phyloP scores from a whole-genome alignment of 2,113 vertebrate species.

The Melanocharis versteri region DNA sequence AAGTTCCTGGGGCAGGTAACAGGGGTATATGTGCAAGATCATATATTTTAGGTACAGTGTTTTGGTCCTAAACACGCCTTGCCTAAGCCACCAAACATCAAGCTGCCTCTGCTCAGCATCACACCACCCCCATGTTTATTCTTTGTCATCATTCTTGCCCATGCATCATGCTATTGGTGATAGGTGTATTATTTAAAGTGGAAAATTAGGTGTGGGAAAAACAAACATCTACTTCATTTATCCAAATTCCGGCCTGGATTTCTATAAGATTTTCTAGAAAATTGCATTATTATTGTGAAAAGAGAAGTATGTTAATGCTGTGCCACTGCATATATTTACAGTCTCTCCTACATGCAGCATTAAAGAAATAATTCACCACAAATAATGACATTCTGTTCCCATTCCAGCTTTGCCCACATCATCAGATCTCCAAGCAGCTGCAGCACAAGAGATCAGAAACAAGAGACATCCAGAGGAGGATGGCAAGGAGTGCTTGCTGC shows the following conservation, averaged over 20 bases:
- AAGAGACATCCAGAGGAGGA: not conserved
- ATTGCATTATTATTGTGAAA: not conserved
- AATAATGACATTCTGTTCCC: slow-evolving; percentile 15
- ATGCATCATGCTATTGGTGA: not conserved
- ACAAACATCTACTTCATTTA: not conserved
- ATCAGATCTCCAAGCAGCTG: not conserved
- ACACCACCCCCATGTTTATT: not conserved
- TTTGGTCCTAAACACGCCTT: not conserved
- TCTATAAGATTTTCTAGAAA: not conserved
- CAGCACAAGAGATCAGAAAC: not conserved
- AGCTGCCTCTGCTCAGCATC: not conserved
- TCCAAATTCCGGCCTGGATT: not conserved
- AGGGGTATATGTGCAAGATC: not conserved
- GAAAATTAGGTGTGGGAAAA: not conserved
- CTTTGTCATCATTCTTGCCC: not conserved
- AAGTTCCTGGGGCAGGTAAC: not conserved
- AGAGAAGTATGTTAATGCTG: not conserved
- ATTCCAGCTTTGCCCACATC: slow-evolving; percentile 19
- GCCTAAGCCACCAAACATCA: not conserved
- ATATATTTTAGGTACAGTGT: not conserved
- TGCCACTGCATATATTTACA: not conserved
- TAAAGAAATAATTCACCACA: slow-evolving; percentile 12
- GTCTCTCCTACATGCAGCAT: not conserved
- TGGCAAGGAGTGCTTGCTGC: not conserved
- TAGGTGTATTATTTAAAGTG: not conserved